Evolutionary conservation across 2,113 vertebrate genomes (phyloP).

Genomic region (Xiphophorus couchianus): DNA sequence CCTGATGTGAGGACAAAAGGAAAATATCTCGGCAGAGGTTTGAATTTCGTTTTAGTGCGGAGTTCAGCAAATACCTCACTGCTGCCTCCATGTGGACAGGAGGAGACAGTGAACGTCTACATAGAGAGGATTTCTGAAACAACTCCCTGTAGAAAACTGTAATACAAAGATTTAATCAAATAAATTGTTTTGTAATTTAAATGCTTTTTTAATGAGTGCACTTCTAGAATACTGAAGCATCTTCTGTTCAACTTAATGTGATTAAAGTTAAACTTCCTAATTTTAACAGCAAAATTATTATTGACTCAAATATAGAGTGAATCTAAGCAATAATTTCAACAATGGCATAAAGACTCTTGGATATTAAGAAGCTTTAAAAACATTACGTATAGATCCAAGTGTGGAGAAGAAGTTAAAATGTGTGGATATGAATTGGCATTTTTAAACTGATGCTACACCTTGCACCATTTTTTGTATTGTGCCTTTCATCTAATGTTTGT

Average conservation of each 20-base stretch:
- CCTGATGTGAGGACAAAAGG: rapidly evolving
- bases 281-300: neutral
- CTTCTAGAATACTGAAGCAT: neutral
- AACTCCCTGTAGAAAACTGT: neutral
- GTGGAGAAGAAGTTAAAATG: neutral
- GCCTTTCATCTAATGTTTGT: neutral
- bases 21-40: neutral
- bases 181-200: neutral
- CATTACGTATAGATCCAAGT: neutral
- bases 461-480: neutral
- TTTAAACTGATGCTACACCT: neutral
- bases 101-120: neutral
- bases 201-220: neutral
- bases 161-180: neutral
- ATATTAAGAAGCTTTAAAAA: too few relatives aligned
- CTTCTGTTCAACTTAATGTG: neutral
- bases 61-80: neutral
- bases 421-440: neutral
- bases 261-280: neutral
- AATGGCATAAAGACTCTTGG: too few relatives aligned
- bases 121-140: neutral
- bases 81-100: slow-evolving; percentile 31
- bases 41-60: slow-evolving; percentile 38
- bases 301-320: neutral
- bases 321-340: neutral